Percentiles rank a stretch among this genome's conserved stretches.
Evolutionary conservation across 2,888 invertebrate genomes (phyloP).

Genomic region (Nineta flava): DNA sequence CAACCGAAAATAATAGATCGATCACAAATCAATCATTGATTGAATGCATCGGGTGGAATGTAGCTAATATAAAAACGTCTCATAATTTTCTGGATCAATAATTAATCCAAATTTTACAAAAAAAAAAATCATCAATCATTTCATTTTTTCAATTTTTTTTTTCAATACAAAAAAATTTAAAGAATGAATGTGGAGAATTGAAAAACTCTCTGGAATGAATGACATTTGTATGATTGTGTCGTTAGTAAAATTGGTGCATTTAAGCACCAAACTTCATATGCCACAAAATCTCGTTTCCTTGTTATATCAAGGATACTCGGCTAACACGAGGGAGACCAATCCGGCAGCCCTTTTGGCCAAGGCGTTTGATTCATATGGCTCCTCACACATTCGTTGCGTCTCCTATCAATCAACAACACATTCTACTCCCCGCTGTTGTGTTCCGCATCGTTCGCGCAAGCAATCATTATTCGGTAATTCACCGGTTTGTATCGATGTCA

Average conservation of each 20-base stretch:
- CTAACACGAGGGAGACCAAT: conserved; percentile 4
- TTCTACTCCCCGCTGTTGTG: conserved; percentile 3
- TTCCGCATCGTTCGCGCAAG: conserved; percentile 7
- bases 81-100: no score
- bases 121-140: no score
- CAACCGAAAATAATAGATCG: no score
- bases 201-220: no score
- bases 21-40: no score
- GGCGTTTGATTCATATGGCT: conserved; percentile 1
- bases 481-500: conserved; percentile 6
- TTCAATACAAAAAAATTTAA: no score
- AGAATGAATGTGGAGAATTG: no score
- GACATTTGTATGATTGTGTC: conserved; percentile 3
- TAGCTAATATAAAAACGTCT: no score
- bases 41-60: no score
- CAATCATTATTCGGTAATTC: conserved; percentile 4
- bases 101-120: no score
- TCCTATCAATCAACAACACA: not conserved
- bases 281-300: conserved; percentile 11
- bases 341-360: not conserved
- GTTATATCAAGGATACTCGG: conserved; percentile 11
- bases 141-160: no score
- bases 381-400: conserved; percentile 6
- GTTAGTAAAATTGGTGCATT: conserved; percentile 1
- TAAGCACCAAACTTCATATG: conserved; percentile 4